A percentile compares a stretch with the other conserved stretches of the same genome.
Conservation (phyloP, 2,888 invertebrate species). For the Scaptomyza polygonia region DNA sequence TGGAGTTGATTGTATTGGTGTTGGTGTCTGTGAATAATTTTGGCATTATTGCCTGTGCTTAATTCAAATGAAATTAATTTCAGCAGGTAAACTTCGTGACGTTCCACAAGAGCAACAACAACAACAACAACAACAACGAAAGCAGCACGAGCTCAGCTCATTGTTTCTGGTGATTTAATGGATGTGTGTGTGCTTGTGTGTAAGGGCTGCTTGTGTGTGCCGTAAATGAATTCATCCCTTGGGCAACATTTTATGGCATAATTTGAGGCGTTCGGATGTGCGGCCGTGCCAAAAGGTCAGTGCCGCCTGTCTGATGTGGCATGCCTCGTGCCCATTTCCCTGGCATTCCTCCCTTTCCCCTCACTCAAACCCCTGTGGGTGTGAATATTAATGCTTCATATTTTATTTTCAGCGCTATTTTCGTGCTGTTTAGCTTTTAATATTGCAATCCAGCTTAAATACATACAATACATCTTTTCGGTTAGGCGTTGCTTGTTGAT, state of each 20-base stretch:
- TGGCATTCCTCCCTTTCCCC: not conserved
- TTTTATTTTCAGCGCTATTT: constrained; percentile 73
- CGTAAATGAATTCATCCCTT: constrained; percentile 77
- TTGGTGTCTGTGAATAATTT: constrained; percentile 79
- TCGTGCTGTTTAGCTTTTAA: constrained; percentile 73
- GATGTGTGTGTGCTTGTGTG: constrained; percentile 22
- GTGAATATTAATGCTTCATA: constrained; percentile 79
- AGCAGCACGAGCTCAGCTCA: constrained; percentile 55
- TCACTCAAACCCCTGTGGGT: constrained; percentile 55
- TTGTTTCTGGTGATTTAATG: constrained; percentile 80
- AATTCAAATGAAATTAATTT: constrained; percentile 79
- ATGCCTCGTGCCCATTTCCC: constrained; percentile 56
- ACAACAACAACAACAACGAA: constrained; percentile 14
- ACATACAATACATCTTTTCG: constrained; percentile 16
- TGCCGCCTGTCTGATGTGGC: constrained; percentile 65
- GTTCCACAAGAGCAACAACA: constrained; percentile 37
- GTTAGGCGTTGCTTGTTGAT: constrained; percentile 58
- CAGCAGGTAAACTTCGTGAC: constrained; percentile 75
- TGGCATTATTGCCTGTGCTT: constrained; percentile 77
- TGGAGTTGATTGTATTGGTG: constrained; percentile 58
- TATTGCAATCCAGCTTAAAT: constrained; percentile 32
- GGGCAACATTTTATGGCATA: constrained; percentile 79
- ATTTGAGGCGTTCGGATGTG: constrained; percentile 78
- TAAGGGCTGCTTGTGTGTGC: constrained; percentile 46
- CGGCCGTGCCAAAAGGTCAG: constrained; percentile 68